A percentile compares a stretch with the other conserved stretches of the same genome.
Evolutionary conservation across 2,797 vertebrate genomes (phyloP).

Genomic region (Spondyliosoma cantharus): DNA sequence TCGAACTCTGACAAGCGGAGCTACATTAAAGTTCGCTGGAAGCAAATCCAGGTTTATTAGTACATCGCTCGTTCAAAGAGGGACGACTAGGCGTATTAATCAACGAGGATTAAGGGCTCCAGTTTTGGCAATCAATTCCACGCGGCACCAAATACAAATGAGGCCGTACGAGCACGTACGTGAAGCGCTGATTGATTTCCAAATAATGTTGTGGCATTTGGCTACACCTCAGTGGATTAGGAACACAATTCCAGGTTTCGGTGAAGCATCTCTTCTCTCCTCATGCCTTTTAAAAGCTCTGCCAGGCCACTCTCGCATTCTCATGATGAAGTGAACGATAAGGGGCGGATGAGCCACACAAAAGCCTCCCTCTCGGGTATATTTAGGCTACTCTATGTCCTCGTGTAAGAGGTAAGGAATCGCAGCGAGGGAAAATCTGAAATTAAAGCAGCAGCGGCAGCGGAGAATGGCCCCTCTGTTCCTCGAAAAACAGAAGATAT

Average conservation of each 20-base stretch:
- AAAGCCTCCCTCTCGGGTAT: constrained; percentile 33
- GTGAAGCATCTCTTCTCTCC: background rate
- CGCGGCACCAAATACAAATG: constrained; percentile 6
- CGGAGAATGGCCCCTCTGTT: fast-evolving
- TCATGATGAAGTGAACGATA: constrained; percentile 40
- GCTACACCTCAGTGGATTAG: background rate
- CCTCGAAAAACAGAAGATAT: background rate
- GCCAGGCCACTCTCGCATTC: constrained; percentile 51
- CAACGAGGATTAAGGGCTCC: constrained; percentile 25
- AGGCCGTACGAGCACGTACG: background rate
- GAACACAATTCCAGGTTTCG: background rate
- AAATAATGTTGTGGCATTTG: background rate
- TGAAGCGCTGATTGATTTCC: background rate
- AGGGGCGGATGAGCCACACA: constrained; percentile 37
- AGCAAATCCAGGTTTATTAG: constrained; percentile 15
- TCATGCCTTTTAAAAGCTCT: constrained; percentile 33
- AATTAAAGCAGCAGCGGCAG: background rate
- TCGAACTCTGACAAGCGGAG: background rate
- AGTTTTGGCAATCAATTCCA: background rate
- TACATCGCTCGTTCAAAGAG: background rate
- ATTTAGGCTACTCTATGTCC: constrained; percentile 22
- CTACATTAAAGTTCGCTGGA: background rate
- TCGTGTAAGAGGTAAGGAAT: constrained; percentile 28
- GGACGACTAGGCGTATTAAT: constrained; percentile 15
- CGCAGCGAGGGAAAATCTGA: constrained; percentile 6